Evolutionary conservation across 1,140 invertebrate species (phyloP), one percentile per base, ranked within the genome.

Genomic region (Pararge aegeria): DNA sequence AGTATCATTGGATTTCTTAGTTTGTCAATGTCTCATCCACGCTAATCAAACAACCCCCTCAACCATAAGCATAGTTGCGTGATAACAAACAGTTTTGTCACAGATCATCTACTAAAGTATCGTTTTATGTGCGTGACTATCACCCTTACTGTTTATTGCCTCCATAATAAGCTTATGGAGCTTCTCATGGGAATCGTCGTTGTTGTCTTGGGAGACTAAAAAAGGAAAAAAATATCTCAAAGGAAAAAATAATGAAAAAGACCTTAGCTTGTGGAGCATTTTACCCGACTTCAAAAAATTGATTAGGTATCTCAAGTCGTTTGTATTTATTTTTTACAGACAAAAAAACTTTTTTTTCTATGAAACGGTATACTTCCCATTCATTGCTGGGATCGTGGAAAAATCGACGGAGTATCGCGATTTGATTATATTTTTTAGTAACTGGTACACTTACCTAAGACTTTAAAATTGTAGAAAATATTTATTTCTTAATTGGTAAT

Each of bases 111-210:
- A 46, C 21, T 30, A 46, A 55, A 55, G 38, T 30, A 55, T 55
- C 13, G 44, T 55, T 55, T 46, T 46, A 55, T 55, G 53, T 30
- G 18, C 20, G 34, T 21, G 51, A 46, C 38, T 34, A 55, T 46
- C 40, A 30, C 40, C 40, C 53, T 46, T 20, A 46, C 53, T 46
- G 53, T 55, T 55, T 55, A 55, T 46, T 55, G 15, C 15, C 24
- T 46, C 24, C n/a, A 55, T 46, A 46, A 46, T 46, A 55, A 55
- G 52, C 52, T 54, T 44, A 54, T 29, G n/a, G 38, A 18, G 15
- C 30, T 34, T 6, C 37, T 12, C 18, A 40, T 42, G 20, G 21
- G 21, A 40, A 54, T 54, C 7, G 34, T 54, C 29, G 20, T 44
- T 46, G 29, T 59, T 42, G 44, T 52, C 40, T 53, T 34, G 30